phyloP scores from a whole-genome alignment of 2,113 vertebrate genomes.

The Sisor rabdophorus region DNA sequence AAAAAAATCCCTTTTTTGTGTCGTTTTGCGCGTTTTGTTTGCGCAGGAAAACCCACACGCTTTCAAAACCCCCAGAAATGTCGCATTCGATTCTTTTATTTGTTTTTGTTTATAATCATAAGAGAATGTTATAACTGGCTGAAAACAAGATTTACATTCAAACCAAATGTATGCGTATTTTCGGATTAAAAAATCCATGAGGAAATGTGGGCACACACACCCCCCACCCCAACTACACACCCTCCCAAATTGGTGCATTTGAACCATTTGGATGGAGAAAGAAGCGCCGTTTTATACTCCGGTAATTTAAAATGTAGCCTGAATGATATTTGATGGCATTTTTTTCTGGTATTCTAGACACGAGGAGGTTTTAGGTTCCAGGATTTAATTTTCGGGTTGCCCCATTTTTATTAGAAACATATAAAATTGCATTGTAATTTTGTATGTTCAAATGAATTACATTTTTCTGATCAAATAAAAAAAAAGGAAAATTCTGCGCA shows the following conservation, averaged over 20 bases:
- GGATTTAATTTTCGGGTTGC: neutral
- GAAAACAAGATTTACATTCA: neutral
- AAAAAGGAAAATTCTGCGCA: slow-evolving; percentile 24
- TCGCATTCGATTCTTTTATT: neutral
- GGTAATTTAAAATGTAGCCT: neutral
- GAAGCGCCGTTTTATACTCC: neutral
- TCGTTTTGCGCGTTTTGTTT: neutral
- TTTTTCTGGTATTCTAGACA: neutral
- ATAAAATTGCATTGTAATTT: neutral
- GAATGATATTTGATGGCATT: neutral
- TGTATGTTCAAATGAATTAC: neutral
- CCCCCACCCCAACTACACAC: neutral
- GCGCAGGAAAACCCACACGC: neutral
- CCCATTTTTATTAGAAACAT: neutral
- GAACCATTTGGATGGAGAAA: neutral
- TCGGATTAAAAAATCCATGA: neutral
- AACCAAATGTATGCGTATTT: neutral
- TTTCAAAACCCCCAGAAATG: neutral
- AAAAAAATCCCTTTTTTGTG: neutral
- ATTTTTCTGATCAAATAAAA: neutral
- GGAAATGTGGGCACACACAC: too few species aligned
- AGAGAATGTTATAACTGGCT: neutral
- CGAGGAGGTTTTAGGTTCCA: neutral
- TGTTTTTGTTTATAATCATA: neutral
- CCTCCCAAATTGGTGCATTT: neutral